A percentile compares a stretch with the other conserved stretches of the same genome.
Evolutionary conservation across 1,140 invertebrate species (phyloP).

Genomic region (Drosophila nebulosa): DNA sequence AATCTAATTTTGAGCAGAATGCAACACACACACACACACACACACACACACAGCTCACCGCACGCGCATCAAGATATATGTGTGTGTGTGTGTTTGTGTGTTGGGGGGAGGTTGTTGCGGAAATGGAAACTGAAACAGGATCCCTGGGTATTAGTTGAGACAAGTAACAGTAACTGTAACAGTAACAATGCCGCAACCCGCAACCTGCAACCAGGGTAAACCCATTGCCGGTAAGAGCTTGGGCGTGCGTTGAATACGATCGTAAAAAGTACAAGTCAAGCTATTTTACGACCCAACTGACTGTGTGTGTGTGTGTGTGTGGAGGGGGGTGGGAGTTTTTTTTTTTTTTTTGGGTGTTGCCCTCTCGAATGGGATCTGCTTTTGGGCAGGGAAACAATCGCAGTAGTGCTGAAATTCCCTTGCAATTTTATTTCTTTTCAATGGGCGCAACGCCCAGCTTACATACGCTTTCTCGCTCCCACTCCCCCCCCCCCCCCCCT

Average conservation of each 20-base stretch:
- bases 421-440: conserved; percentile 26
- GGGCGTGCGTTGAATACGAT: conserved; percentile 20
- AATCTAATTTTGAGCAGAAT: conserved; percentile 13
- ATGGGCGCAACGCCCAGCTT: conserved; percentile 5
- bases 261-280: conserved; percentile 22
- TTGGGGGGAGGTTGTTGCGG: not conserved
- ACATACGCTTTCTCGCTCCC: not conserved
- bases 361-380: not conserved
- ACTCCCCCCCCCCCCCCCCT: not conserved
- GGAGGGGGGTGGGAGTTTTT: not conserved
- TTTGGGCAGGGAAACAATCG: not conserved
- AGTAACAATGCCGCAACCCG: not conserved
- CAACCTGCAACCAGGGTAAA: conserved; percentile 2
- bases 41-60: no score
- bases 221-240: conserved; percentile 15
- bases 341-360: not conserved
- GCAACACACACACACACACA: no score
- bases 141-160: not conserved
- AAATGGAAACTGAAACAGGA: not conserved
- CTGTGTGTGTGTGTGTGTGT: not conserved
- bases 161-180: not conserved
- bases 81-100: not conserved
- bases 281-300: conserved; percentile 11
- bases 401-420: not conserved
- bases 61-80: not conserved